Evolutionary conservation across 2,797 vertebrate genomes (phyloP).

Genomic region (Phyllotis vaccarum): DNA sequence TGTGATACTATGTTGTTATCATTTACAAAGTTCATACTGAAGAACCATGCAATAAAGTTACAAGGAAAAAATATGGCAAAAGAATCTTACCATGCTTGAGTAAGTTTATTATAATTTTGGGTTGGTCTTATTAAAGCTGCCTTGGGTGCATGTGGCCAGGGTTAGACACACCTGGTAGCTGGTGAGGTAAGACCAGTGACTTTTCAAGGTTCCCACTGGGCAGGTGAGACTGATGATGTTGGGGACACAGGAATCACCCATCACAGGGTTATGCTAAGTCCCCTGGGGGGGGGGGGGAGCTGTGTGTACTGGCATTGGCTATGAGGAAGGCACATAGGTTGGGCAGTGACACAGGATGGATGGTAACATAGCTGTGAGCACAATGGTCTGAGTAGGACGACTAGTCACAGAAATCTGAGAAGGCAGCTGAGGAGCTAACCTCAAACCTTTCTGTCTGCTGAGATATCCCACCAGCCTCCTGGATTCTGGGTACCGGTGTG

Average conservation of each 20-base stretch:
- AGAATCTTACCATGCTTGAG: background rate
- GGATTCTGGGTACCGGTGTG: background rate
- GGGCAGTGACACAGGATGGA: accelerated
- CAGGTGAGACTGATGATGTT: background rate
- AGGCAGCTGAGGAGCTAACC: background rate
- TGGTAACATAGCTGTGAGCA: background rate
- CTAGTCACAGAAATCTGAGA: accelerated
- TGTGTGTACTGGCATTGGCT: background rate
- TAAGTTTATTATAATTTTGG: background rate
- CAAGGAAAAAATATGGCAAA: background rate
- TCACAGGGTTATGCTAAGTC: accelerated
- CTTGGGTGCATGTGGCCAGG: background rate
- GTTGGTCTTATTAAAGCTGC: background rate
- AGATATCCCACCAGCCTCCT: background rate
- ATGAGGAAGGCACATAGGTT: accelerated
- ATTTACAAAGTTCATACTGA: background rate
- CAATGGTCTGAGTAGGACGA: accelerated
- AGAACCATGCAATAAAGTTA: background rate
- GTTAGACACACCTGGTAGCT: background rate
- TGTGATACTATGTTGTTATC: background rate
- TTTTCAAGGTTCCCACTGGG: background rate
- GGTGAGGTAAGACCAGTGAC: slow-evolving; percentile 60
- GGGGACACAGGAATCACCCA: accelerated
- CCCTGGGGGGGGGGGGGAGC: accelerated
- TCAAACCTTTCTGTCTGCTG: background rate